A percentile compares a stretch with the other conserved stretches of the same genome.
These are phyloP conservation scores for Artibeus jamaicensis DNA, from an alignment of 2,797 vertebrate genomes.

Conservation along the genomic window DNA sequence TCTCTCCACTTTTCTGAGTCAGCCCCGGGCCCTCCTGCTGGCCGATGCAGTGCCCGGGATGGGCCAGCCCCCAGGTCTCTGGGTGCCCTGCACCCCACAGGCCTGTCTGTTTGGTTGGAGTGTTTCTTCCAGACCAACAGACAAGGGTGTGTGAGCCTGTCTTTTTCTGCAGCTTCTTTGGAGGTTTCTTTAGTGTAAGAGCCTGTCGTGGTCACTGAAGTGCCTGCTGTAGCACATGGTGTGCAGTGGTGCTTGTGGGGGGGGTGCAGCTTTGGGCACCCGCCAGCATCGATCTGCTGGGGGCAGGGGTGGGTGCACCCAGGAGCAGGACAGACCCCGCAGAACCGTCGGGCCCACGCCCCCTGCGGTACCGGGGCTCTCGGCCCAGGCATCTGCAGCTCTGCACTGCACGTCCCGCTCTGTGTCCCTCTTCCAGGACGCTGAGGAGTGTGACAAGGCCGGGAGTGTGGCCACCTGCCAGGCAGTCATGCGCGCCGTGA, in stretches of 20 bases:
- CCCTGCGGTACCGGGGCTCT: rapidly evolving
- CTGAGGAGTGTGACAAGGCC: conserved; percentile 98
- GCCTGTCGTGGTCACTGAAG: background rate
- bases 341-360: background rate
- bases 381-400: background rate
- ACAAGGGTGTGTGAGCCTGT: background rate
- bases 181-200: background rate
- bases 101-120: too few relatives aligned
- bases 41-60: too few relatives aligned
- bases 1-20: background rate
- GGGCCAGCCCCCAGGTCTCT: background rate
- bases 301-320: background rate
- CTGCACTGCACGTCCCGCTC: background rate
- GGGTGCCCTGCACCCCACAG: background rate
- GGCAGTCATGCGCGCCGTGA: conserved; percentile 95
- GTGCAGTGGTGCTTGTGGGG: background rate
- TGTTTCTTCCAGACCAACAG: background rate
- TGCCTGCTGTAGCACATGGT: background rate
- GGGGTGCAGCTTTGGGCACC: background rate
- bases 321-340: background rate
- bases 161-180: background rate
- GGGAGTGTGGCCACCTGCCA: conserved; percentile 98
- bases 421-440: conserved; percentile 85
- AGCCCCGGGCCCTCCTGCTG: background rate
- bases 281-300: background rate